Conservation (phyloP, 23 tunicate species). For the Trididemnum miniatum region DNA sequence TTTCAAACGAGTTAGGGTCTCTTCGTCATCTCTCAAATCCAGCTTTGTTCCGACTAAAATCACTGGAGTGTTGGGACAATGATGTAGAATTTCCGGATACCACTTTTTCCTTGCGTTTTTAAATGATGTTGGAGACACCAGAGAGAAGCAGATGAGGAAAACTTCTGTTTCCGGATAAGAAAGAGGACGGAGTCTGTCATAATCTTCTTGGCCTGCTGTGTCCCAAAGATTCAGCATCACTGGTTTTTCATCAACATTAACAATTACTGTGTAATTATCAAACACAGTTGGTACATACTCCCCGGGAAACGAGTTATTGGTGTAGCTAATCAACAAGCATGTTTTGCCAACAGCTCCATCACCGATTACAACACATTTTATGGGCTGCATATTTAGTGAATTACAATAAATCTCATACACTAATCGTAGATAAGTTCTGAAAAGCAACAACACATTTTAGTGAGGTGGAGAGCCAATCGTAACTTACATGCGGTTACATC, state of each 20-base stretch:
- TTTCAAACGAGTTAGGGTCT: background rate
- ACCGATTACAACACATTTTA: conserved; percentile 15
- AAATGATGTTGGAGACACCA: conserved; percentile 16
- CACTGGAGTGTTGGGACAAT: conserved; percentile 26
- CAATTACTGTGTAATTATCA: conserved; percentile 6
- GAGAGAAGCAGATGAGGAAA: conserved; percentile 8
- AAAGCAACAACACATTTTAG: too few relatives aligned
- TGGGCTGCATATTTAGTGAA: conserved; percentile 6
- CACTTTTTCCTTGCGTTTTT: conserved; percentile 20
- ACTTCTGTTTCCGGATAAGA: conserved; percentile 27
- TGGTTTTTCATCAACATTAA: conserved; percentile 21
- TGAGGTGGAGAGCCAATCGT: too few relatives aligned
- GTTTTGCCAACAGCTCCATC: conserved; percentile 28
- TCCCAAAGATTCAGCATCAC: conserved; percentile 23
- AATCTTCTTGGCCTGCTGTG: conserved; percentile 28
- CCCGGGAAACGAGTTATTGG: conserved; percentile 10
- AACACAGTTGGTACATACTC: conserved; percentile 20
- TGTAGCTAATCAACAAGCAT: conserved; percentile 17
- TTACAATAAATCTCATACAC: too few relatives aligned
- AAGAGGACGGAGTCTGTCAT: conserved; percentile 6
- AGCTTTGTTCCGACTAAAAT: conserved; percentile 11
- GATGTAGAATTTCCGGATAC: background rate
- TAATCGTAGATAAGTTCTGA: too few relatives aligned
- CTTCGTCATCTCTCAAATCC: conserved; percentile 11
- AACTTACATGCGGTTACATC: too few relatives aligned